A percentile compares a stretch with the other conserved stretches of the same genome.
Conservation (phyloP, 1,140 invertebrate species). For the Probaryconus sp. region DNA sequence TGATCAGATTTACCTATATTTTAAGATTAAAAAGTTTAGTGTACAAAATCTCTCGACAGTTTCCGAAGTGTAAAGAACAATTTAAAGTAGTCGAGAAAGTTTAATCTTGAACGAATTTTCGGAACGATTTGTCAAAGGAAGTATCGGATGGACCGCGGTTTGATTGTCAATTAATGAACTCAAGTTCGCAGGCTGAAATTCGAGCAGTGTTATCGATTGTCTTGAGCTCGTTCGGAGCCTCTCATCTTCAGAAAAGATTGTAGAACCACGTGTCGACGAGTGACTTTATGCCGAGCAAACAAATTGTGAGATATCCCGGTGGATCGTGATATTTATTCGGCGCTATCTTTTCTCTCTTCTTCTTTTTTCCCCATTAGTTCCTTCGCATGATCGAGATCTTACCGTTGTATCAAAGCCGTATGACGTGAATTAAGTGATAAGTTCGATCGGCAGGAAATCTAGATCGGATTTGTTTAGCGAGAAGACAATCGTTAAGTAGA, state of each 20-base stretch:
- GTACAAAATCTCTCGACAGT: too few relatives aligned
- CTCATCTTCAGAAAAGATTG: constrained; percentile 75
- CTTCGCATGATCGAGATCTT: too few relatives aligned
- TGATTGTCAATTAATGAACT: constrained; percentile 20
- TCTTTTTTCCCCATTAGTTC: constrained; percentile 41
- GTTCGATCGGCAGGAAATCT: constrained; percentile 22
- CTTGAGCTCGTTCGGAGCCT: constrained; percentile 34
- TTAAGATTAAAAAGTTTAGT: too few relatives aligned
- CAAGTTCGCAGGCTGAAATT: not conserved
- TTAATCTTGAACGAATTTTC: constrained; percentile 11
- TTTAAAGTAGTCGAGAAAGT: not conserved
- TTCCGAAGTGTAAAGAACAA: constrained; percentile 8
- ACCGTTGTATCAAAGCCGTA: not conserved
- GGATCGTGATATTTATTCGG: constrained; percentile 73
- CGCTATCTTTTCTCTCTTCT: constrained; percentile 49
- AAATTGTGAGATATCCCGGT: constrained; percentile 75
- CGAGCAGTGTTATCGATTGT: constrained; percentile 16
- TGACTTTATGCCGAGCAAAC: constrained; percentile 76
- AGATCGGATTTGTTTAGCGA: constrained; percentile 50
- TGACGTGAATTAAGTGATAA: constrained; percentile 44
- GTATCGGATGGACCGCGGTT: constrained; percentile 1
- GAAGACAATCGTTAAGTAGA: constrained; percentile 48
- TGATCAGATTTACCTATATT: too few relatives aligned
- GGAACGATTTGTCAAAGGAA: constrained; percentile 13
- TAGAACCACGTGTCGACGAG: constrained; percentile 76